Conservation (phyloP, 2,888 invertebrate species). For the Euspilapteryx auroguttella region DNA sequence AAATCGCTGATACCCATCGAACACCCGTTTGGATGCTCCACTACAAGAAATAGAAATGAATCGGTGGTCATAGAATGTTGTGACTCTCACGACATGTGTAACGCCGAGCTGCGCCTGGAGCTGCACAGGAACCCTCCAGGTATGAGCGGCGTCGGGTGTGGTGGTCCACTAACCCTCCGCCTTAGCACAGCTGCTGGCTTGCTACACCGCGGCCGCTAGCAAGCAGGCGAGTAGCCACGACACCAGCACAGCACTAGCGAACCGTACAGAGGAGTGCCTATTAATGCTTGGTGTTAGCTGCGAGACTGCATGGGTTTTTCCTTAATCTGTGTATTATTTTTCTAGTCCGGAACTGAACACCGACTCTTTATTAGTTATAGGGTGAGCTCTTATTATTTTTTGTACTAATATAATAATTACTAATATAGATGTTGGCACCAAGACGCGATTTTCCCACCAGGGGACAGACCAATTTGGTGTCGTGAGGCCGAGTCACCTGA, state of each 20-base stretch:
- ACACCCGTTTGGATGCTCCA: conserved; percentile 82
- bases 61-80: conserved; percentile 82
- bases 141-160: conserved; percentile 52
- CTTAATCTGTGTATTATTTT: conserved; percentile 29
- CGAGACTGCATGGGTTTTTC: conserved; percentile 38
- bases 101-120: conserved; percentile 69
- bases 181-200: too few species aligned
- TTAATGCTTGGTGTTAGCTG: conserved; percentile 25
- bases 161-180: conserved; percentile 12
- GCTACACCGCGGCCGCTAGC: conserved; percentile 1
- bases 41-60: conserved; percentile 73
- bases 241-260: neutral
- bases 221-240: conserved; percentile 1
- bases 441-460: conserved; percentile 62
- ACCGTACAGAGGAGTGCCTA: too few species aligned
- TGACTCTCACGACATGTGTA: conserved; percentile 74
- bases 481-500: conserved; percentile 37
- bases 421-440: conserved; percentile 64
- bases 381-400: too few species aligned
- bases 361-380: conserved; percentile 13
- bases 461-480: conserved; percentile 64
- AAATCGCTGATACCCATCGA: conserved; percentile 74
- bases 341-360: conserved; percentile 54
- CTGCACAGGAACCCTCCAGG: conserved; percentile 69
- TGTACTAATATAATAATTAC: conserved; percentile 30